phyloP scores from a whole-genome alignment of 2,888 invertebrate species.

The Torymus tubicola region DNA sequence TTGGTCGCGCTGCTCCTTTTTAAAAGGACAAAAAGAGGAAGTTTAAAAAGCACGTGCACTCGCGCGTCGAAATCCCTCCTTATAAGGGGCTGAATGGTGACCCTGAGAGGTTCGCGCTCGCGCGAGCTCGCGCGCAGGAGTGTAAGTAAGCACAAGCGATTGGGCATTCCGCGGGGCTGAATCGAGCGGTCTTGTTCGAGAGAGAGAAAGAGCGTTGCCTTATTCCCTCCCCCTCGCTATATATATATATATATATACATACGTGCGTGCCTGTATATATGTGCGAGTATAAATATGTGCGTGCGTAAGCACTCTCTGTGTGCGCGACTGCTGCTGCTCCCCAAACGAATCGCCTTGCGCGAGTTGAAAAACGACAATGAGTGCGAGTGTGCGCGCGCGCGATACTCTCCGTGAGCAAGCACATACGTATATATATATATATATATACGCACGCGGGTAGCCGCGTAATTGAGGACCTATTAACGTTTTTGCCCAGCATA shows the following conservation, averaged over 20 bases:
- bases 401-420: background rate
- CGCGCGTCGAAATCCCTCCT: constrained; percentile 39
- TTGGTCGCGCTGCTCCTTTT: background rate
- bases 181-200: constrained; percentile 12
- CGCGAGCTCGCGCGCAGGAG: too few relatives aligned
- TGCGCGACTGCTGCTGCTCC: background rate
- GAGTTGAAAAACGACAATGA: constrained; percentile 36
- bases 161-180: constrained; percentile 46
- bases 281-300: too few relatives aligned
- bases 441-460: too few relatives aligned
- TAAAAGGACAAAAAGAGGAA: constrained; percentile 30
- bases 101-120: constrained; percentile 34
- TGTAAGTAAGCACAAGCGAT: constrained; percentile 4
- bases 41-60: constrained; percentile 28
- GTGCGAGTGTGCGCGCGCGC: background rate
- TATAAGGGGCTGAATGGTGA: constrained; percentile 36
- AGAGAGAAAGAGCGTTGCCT: background rate
- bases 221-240: too few relatives aligned
- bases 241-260: too few relatives aligned
- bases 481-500: constrained; percentile 41
- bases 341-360: constrained; percentile 16
- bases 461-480: constrained; percentile 44
- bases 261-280: too few relatives aligned
- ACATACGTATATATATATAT: too few relatives aligned
- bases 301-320: too few relatives aligned